Evolutionary conservation across 2,888 invertebrate species (phyloP), one percentile per base, ranked within the genome.

Genomic region (Coenonympha glycerion): DNA sequence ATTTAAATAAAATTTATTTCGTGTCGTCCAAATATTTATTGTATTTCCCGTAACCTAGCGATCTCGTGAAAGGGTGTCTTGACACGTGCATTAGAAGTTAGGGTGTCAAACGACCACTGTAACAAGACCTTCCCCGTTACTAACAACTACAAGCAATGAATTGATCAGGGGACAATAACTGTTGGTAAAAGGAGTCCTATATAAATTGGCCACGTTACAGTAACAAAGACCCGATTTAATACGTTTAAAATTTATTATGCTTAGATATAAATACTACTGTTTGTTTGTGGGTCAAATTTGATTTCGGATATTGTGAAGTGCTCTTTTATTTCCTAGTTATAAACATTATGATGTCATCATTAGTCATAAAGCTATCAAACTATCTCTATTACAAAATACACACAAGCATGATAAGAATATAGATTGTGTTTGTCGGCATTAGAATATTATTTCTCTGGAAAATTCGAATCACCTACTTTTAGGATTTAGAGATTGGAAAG

Each of bases 1-100:
- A 50, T 55, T 53, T 56, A 53, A 51, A 52, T 34, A 66, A 71
- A 60, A 73, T 68, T 69, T 62, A 63, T 65, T 66, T 69, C 64
- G 68, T 74, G 71, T 78, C 68, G 68, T 73, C 74, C 74, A 82
- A 85, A 86, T 83, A 84, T 85, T 82, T 83, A 77, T 82, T 72
- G 71, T 72, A 62, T 67, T 68, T 63, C 64, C 62, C 63, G 60
- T 59, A 68, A 68, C 66, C 62, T 64, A 62, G 60, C 56, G 57
- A 59, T 66, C 68, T 67, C 62, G n/a, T 63, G 61, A 75, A 82
- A 80, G 83, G 82, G 82, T 78, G 73, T 61, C 53, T 49, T 61
- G 77, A 66, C 84, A 82, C 84, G 84, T 83, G 85, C 56, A 76
- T 53, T 28, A 52, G 57, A 55, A 52, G 62, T 58, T 68, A 69